These are phyloP conservation scores for Schizotus pectinicornis DNA, from an alignment of 2,888 invertebrate species.

Conservation along the genomic window DNA sequence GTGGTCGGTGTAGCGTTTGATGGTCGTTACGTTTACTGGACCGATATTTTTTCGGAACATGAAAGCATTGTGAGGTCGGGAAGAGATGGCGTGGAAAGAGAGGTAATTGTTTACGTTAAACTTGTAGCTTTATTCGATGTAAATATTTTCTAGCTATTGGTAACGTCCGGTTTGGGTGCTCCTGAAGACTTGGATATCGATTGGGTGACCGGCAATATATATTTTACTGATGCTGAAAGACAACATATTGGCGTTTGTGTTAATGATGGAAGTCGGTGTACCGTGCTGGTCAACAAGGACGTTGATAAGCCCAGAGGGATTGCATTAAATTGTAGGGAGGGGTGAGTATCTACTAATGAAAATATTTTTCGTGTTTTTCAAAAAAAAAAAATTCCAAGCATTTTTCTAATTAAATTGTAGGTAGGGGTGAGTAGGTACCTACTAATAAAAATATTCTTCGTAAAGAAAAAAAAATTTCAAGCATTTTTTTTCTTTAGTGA, in stretches of 20 bases:
- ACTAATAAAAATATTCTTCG: not conserved
- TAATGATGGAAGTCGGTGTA: constrained; percentile 70
- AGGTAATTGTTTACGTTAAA: constrained; percentile 55
- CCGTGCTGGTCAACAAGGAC: constrained; percentile 66
- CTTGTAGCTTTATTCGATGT: constrained; percentile 1
- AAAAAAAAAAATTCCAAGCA: constrained; percentile 6
- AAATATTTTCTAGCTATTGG: constrained; percentile 55
- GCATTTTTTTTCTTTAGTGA: constrained; percentile 59
- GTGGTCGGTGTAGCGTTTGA: constrained; percentile 75
- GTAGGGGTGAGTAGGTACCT: constrained; percentile 65
- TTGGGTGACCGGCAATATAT: constrained; percentile 80
- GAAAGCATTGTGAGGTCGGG: constrained; percentile 73
- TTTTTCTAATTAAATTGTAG: constrained; percentile 68
- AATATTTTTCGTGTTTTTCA: not conserved
- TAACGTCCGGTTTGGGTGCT: constrained; percentile 71
- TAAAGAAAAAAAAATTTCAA: constrained; percentile 1
- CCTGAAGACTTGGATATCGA: constrained; percentile 81
- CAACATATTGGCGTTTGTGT: constrained; percentile 78
- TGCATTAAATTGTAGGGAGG: constrained; percentile 70
- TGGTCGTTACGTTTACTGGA: constrained; percentile 77
- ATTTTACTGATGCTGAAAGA: constrained; percentile 77
- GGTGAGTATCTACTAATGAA: constrained; percentile 58
- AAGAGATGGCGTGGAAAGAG: constrained; percentile 66
- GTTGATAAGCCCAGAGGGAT: constrained; percentile 73
- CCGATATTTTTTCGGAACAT: constrained; percentile 71